Evolutionary conservation across 2,888 invertebrate species (phyloP).

Genomic region (Hirudinaria manillensis): DNA sequence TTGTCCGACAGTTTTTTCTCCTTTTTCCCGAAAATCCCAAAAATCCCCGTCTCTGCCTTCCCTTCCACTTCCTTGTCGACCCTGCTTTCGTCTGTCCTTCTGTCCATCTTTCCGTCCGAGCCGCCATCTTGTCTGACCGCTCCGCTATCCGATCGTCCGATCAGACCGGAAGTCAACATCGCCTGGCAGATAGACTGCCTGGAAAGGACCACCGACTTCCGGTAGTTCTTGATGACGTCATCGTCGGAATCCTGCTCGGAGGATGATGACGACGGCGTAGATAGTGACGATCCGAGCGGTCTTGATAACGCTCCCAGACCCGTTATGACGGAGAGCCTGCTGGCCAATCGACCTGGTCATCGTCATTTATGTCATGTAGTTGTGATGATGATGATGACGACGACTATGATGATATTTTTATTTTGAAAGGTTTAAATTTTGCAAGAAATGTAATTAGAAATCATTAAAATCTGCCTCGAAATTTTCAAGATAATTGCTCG

Average conservation of each 20-base stretch:
- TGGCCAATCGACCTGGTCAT: background rate
- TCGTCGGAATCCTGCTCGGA: constrained; percentile 3
- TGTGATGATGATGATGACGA: background rate
- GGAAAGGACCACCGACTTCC: background rate
- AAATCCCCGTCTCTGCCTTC: background rate
- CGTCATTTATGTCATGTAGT: background rate
- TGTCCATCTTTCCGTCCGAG: background rate
- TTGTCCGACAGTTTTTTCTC: too few relatives aligned
- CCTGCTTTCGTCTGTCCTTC: background rate
- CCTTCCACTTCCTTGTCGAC: background rate
- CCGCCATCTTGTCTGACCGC: background rate
- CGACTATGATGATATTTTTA: background rate
- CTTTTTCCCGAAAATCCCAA: too few relatives aligned
- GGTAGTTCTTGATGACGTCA: constrained; percentile 9
- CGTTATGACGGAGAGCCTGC: background rate
- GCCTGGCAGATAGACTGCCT: background rate
- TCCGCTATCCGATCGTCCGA: background rate
- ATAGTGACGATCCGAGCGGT: background rate
- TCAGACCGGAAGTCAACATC: background rate
- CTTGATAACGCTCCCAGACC: background rate
- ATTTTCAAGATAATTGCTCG: too few relatives aligned
- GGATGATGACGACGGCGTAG: background rate
- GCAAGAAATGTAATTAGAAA: background rate
- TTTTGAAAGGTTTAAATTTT: background rate
- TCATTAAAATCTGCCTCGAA: too few relatives aligned